These are phyloP conservation scores for Dryobates pubescens DNA, from an alignment of 2,797 vertebrate genomes.

Conservation along the genomic window DNA sequence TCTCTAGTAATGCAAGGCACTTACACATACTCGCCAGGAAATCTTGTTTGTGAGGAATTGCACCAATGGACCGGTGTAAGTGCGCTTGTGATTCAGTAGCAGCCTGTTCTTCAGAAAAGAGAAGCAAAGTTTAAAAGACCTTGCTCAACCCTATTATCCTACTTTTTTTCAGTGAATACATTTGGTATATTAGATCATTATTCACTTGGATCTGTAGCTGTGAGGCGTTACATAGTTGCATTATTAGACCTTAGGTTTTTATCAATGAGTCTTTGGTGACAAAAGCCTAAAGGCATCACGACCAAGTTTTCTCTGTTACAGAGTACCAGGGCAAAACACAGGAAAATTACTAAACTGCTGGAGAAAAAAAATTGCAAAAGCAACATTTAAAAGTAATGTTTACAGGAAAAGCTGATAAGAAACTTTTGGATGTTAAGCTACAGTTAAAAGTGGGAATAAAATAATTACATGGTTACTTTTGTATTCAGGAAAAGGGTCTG, in stretches of 20 bases:
- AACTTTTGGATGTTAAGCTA: background rate
- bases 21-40: background rate
- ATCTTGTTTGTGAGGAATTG: background rate
- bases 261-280: background rate
- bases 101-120: background rate
- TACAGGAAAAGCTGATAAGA: background rate
- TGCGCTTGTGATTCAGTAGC: background rate
- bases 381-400: background rate
- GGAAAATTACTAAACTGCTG: background rate
- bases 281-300: background rate
- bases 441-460: background rate
- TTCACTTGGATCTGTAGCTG: background rate
- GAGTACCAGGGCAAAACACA: background rate
- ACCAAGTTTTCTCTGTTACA: background rate
- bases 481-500: background rate
- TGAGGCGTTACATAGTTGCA: background rate
- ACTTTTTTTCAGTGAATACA: background rate
- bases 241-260: background rate
- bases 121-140: background rate
- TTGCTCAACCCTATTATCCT: background rate
- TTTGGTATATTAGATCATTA: background rate
- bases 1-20: background rate
- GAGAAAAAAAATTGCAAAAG: background rate
- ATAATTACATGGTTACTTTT: background rate
- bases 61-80: rapidly evolving